Evolutionary conservation across 2,797 vertebrate genomes (phyloP).

Genomic region (Chelon auratus): DNA sequence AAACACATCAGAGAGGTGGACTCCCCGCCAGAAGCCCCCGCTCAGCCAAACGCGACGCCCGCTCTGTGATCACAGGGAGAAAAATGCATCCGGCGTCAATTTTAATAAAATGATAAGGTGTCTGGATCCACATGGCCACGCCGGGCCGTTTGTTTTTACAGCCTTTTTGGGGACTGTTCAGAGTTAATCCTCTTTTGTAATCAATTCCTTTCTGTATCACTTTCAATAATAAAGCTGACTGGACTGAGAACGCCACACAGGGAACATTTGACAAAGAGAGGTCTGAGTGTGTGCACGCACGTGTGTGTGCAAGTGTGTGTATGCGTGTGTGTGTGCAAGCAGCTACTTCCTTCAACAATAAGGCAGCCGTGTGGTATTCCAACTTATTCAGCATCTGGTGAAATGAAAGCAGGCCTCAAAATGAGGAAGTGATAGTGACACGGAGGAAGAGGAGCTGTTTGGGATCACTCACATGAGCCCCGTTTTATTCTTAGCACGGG

Average conservation of each 20-base stretch:
- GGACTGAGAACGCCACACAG: slow-evolving; percentile 16
- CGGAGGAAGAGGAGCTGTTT: slow-evolving; percentile 71
- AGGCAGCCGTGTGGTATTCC: slow-evolving; percentile 47
- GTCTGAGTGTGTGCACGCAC: slow-evolving; percentile 2
- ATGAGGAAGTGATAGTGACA: slow-evolving; percentile 81
- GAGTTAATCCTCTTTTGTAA: slow-evolving; percentile 64
- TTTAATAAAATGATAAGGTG: slow-evolving; percentile 76
- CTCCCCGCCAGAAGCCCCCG: slow-evolving; percentile 62
- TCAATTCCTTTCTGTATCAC: slow-evolving; percentile 61
- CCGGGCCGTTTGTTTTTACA: slow-evolving; percentile 56
- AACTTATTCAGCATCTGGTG: slow-evolving; percentile 73
- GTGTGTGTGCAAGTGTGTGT: not conserved
- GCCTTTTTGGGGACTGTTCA: slow-evolving; percentile 36
- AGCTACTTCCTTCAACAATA: slow-evolving; percentile 75
- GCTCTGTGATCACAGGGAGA: slow-evolving; percentile 61
- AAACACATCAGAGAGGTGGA: slow-evolving; percentile 76
- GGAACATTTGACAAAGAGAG: slow-evolving; percentile 33
- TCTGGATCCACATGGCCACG: slow-evolving; percentile 51
- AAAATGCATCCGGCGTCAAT: slow-evolving; percentile 52
- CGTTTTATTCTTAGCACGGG: slow-evolving; percentile 72
- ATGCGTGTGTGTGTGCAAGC: slow-evolving; percentile 33
- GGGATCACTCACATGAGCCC: slow-evolving; percentile 66
- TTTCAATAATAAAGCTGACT: slow-evolving; percentile 47
- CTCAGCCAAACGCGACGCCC: slow-evolving; percentile 59
- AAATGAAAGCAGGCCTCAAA: slow-evolving; percentile 64